Percentiles rank a stretch among this genome's conserved stretches.
Conservation (phyloP, 1,140 invertebrate genomes). For the Lamellibrachia luymesi region DNA sequence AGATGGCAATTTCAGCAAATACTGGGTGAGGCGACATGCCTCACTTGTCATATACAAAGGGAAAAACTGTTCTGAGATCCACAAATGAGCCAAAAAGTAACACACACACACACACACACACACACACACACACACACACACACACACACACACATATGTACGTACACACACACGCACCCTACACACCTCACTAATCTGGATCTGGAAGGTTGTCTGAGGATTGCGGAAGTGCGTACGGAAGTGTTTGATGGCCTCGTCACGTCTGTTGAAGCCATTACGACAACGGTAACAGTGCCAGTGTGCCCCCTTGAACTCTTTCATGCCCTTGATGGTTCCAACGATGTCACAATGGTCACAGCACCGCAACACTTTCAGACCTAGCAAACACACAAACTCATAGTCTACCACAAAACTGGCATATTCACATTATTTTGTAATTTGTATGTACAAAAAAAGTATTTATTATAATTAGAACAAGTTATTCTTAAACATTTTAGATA, state of each 20-base stretch:
- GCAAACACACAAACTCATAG: not conserved
- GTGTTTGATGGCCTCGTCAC: conserved; percentile 58
- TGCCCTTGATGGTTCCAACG: conserved; percentile 57
- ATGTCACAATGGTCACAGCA: conserved; percentile 58
- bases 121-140: conserved; percentile 23
- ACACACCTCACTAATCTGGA: conserved; percentile 53
- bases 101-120: not conserved
- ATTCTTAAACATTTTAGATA: not conserved
- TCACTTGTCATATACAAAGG: too few species aligned
- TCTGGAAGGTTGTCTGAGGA: conserved; percentile 58
- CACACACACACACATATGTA: not conserved
- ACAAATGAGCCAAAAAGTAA: not conserved
- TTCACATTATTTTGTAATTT: not conserved
- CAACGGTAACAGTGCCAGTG: conserved; percentile 59
- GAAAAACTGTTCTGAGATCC: not conserved
- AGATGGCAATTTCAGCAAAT: too few species aligned
- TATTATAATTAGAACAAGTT: conserved; percentile 12
- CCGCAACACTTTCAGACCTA: conserved; percentile 55
- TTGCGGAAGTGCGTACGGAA: conserved; percentile 58
- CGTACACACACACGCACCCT: not conserved
- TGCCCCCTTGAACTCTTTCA: conserved; percentile 57
- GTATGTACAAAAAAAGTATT: not conserved
- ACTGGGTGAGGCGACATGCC: too few species aligned
- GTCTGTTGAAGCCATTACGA: conserved; percentile 56
- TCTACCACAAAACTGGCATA: not conserved